Evolutionary conservation across 1,140 invertebrate species (phyloP), one percentile per base, ranked within the genome.

Genomic region (Nebria ingens): DNA sequence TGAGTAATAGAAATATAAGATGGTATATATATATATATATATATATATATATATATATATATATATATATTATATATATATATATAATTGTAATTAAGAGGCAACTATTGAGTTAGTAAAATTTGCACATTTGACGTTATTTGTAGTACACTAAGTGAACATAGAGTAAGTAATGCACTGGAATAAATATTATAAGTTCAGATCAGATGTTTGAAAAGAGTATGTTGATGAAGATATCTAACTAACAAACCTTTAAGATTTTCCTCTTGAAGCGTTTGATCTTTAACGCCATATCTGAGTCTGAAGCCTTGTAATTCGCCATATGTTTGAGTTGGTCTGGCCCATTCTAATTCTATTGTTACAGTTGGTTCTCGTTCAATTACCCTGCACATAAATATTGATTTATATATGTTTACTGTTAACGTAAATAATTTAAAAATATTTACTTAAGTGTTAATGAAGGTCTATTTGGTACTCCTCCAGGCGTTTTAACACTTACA

Each of bases 261-360:
- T 34, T 86, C 80, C 70, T 93, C 90, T 57, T 84, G 83, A 2
- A 87, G 66, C 6, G 79, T 73, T 62, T 85, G 83, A 73, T 90
- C 91, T 70, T 87, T 89, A 11, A 91, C 83, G 19, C 93, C 91
- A 72, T 91, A 97, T 62, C 84, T 79, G 13, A 97, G 73, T 57
- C 89, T 80, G 68, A 94, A 97, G 0, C 91, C 90, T 50, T 84
- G 73, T 12, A 98, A 73, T 58, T 87, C 83, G 0, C 95, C 95
- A 64, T 93, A 93, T 0, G 91, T 92, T 69, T 91, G 81, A 0
- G 79, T 80, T 0, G 95, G 95, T 60, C 81, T 81, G 9, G 79
- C 82, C 95, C 95, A 98, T 66, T 93, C 89, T 17, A 97, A 75
- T 71, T 94, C 89, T 45, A 97, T 86, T 12, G 83, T 85, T 6